Base-by-base conservation (phyloP, 2,888 invertebrate genomes). In the Meloe dianella region DNA sequence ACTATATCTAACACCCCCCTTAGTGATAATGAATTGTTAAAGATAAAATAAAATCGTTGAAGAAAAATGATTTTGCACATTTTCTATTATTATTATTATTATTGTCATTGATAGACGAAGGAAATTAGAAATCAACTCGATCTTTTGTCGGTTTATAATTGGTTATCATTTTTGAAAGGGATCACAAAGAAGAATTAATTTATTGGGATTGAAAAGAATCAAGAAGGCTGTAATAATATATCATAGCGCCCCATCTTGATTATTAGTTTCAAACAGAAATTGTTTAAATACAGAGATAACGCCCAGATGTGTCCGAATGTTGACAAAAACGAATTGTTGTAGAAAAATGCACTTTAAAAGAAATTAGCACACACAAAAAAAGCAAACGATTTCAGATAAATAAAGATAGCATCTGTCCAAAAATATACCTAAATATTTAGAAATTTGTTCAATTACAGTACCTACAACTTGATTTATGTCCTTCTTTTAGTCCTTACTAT, bases 21-120 rank as follows among this genome's bases (percentile, higher is more conserved):
- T 67, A 67, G 70, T 70, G 77, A 70, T 71, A 71, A 61, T 47
- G 47, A 73, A 73, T 75, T 74, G 74, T 77, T 77, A 75, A 74
- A 66, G 69, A 75, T 73, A 76, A 77, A 47, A 47, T 47, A 7
- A 9, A 47, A 22, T 17, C 8, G n/a, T n/a, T n/a, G 47, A 41
- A 41, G 8, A 9, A 20, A 47, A 47, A 47, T 47, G 47, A 47
- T 47, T 35, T 47, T 47, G 47, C 47, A 47, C 47, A 47, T 47
- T 47, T 47, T 20, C 47, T 20, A 47, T 47, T 10, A 20, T 20
- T 47, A 22, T 47, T 47, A 47, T 47, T 20, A 20, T 47, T 7
- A 20, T 9, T 7, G 20, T 20, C 5, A 47, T 10, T 41, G 38
- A 65, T 61, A 41, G 38, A 17, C 5, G 47, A 9, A 9, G 9